Evolutionary conservation across 2,797 vertebrate genomes (phyloP), one percentile per base, ranked within the genome.

Genomic region (Aulostomus chinensis): DNA sequence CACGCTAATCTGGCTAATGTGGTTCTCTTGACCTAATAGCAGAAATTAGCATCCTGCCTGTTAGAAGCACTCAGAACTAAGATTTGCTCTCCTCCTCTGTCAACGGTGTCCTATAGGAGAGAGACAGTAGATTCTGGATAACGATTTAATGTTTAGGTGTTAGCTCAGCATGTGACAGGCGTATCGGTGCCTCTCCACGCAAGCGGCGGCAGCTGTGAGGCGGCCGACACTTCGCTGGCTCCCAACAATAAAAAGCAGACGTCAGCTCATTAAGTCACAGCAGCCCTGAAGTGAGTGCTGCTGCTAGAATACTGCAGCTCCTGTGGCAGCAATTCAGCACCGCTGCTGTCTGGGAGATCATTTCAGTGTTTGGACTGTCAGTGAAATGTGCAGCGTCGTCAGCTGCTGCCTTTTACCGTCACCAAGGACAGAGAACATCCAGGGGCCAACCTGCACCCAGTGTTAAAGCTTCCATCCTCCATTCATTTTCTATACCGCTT

Each of bases 231-330:
- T 12, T 36, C 28, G 15, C 38, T 15, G 21, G 32, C 39, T 63
- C 38, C 41, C 15, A 9, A 32, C 12, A 40, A 31, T 1, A 51
- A 58, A 67, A 68, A 43, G 16, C 43, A 49, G 28, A 12, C 8
- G 61, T 76, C 77, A 77, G 81, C 81, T 61, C 47, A 65, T 76
- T 49, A 41, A 16, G 4, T 47, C 59, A 15, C 21, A 4, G 40
- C 59, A 49, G 22, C 37, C 31, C 35, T 13, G 9, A 50, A 26
- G 43, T 57, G 37, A 10, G 13, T 42, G 34, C 32, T 34, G 11
- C 13, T 2, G 12, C 16, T 65, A 51, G 63, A 45, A 71, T 55
- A 42, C 50, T 29, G 10, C 42, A 5, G 18, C 38, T 66, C 58
- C 54, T 46, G 2, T 40, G 30, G 43, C 42, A 59, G 45, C 47